Percentiles rank a stretch among this genome's conserved stretches.
phyloP scores from a whole-genome alignment of 2,113 vertebrate genomes.

The Petrocephalus microphthalmus region DNA sequence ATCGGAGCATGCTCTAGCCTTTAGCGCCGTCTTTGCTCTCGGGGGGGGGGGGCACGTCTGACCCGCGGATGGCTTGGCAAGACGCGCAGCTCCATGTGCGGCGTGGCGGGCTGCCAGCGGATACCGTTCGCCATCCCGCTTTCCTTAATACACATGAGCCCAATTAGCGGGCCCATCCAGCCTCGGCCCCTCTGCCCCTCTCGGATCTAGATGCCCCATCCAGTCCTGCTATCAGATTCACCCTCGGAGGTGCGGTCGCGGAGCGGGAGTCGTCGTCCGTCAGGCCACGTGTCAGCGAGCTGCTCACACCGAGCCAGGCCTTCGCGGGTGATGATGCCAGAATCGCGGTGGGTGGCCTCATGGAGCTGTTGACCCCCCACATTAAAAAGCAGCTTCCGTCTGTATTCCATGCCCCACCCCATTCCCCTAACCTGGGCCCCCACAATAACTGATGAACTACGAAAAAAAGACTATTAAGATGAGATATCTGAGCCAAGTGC shows the following conservation, averaged over 20 bases:
- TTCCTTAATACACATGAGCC: background rate
- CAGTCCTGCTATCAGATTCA: background rate
- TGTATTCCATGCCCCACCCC: background rate
- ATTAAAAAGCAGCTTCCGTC: background rate
- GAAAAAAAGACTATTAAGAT: background rate
- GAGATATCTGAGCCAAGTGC: background rate
- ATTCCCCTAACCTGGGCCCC: background rate
- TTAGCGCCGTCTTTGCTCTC: background rate
- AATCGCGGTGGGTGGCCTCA: background rate
- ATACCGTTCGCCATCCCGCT: background rate
- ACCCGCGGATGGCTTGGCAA: background rate
- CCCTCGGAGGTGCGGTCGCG: background rate
- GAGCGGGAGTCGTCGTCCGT: background rate
- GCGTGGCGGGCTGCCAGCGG: background rate
- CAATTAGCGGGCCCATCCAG: background rate
- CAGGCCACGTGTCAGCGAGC: background rate
- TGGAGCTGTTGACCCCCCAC: background rate
- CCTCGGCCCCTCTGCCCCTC: background rate
- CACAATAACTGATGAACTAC: background rate
- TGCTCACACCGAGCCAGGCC: background rate
- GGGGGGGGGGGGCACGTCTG: background rate
- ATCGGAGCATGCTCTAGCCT: background rate
- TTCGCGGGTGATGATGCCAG: background rate
- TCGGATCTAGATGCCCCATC: background rate
- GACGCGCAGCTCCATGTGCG: background rate